Evolutionary conservation across 2,888 invertebrate species (phyloP).

Genomic region (Mayetiola destructor): DNA sequence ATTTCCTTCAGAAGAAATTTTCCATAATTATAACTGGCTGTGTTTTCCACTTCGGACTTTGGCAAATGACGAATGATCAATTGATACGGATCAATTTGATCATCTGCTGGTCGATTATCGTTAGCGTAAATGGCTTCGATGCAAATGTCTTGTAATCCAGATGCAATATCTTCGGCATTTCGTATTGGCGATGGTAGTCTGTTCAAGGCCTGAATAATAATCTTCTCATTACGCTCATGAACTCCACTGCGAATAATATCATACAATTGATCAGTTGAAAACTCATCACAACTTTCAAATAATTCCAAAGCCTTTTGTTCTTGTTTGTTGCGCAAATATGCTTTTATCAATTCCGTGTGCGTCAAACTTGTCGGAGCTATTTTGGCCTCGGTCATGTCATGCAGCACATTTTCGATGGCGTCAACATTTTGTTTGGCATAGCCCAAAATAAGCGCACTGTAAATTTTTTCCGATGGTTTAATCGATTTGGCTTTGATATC

Average conservation of each 20-base stretch:
- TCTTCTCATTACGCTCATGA: background rate
- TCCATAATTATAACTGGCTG: slow-evolving; percentile 42
- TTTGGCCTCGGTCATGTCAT: slow-evolving; percentile 44
- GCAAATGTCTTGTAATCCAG: slow-evolving; percentile 31
- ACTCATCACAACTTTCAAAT: background rate
- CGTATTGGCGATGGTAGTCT: slow-evolving; percentile 26
- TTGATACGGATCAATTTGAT: slow-evolving; percentile 35
- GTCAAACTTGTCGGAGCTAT: slow-evolving; percentile 38
- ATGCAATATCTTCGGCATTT: slow-evolving; percentile 24
- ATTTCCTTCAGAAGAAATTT: slow-evolving; percentile 43
- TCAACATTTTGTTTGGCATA: slow-evolving; percentile 33
- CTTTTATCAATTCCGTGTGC: slow-evolving; percentile 38
- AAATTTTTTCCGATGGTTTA: slow-evolving; percentile 42
- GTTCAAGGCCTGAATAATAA: slow-evolving; percentile 23
- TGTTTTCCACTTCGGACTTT: slow-evolving; percentile 28
- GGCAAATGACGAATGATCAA: slow-evolving; percentile 33
- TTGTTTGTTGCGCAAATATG: slow-evolving; percentile 38
- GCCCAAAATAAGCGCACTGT: slow-evolving; percentile 45
- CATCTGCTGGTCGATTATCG: slow-evolving; percentile 17
- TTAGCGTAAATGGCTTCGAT: slow-evolving; percentile 40
- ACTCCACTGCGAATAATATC: slow-evolving; percentile 21
- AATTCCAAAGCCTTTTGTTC: slow-evolving; percentile 23
- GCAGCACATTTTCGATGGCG: slow-evolving; percentile 38
- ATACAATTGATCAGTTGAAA: slow-evolving; percentile 22
- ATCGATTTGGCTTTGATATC: slow-evolving; percentile 43